Evolutionary conservation across 2,113 vertebrate species (phyloP).

Genomic region (Ginglymostoma cirratum): DNA sequence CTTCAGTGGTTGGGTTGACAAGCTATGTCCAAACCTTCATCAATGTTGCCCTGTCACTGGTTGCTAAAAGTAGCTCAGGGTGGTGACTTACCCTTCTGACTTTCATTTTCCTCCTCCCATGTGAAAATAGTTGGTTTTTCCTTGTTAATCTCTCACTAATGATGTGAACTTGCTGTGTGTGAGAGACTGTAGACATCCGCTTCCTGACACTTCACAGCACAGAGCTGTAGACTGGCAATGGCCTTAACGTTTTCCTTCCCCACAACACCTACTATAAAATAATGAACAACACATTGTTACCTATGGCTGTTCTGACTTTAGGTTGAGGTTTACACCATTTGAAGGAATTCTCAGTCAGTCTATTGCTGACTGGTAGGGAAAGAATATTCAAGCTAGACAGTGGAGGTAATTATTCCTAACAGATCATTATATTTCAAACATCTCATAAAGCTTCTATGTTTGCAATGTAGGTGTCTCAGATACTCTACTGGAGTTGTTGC

Average conservation of each 20-base stretch:
- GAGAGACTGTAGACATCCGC: background rate
- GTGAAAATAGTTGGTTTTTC: background rate
- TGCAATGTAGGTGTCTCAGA: background rate
- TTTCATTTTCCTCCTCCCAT: background rate
- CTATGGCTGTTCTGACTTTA: background rate
- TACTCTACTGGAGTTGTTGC: background rate
- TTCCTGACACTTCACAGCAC: conserved; percentile 2
- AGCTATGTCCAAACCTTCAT: background rate
- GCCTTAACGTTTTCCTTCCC: background rate
- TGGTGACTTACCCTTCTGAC: conserved; percentile 14
- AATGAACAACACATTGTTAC: conserved; percentile 18
- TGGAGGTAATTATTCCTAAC: conserved; percentile 22
- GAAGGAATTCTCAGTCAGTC: background rate
- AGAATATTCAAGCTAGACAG: conserved; percentile 13
- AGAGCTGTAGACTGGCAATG: background rate
- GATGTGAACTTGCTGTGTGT: conserved; percentile 13
- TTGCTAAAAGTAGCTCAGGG: conserved; percentile 26
- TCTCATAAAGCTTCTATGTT: conserved; percentile 4
- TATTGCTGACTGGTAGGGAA: background rate
- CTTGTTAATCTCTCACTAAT: conserved; percentile 28
- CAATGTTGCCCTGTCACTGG: background rate
- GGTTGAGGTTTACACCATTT: conserved; percentile 13
- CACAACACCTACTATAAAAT: conserved; percentile 18
- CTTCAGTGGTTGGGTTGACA: conserved; percentile 3
- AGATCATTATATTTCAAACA: conserved; percentile 32